Evolutionary conservation across 2,113 vertebrate species (phyloP).

Genomic region (Hymenochirus boettgeri): DNA sequence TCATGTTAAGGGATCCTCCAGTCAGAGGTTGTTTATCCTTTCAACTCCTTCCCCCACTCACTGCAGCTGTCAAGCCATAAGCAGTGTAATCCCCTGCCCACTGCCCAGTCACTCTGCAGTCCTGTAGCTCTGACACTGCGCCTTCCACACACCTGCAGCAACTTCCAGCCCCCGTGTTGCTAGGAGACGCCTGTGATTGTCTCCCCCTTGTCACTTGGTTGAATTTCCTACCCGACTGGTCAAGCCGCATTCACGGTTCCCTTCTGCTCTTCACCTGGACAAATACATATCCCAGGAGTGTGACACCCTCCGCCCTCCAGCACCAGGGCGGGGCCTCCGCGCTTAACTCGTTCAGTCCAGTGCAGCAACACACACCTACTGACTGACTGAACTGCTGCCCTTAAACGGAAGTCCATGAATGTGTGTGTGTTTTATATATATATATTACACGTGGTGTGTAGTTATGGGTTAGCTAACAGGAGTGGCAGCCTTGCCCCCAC

Average conservation of each 20-base stretch:
- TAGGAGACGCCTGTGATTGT: conserved; percentile 11
- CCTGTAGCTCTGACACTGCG: neutral
- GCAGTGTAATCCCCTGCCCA: conserved; percentile 17
- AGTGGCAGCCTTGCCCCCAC: too few relatives aligned
- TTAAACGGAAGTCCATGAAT: neutral
- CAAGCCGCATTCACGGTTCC: conserved; percentile 27
- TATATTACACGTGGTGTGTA: too few relatives aligned
- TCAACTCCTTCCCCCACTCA: conserved; percentile 22
- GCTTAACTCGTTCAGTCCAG: neutral
- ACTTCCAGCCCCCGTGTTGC: conserved; percentile 6
- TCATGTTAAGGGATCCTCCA: conserved; percentile 10
- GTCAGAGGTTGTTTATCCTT: conserved; percentile 7
- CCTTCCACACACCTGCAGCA: neutral
- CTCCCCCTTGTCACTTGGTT: conserved; percentile 3
- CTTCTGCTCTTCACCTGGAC: conserved; percentile 25
- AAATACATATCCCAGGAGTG: conserved; percentile 10
- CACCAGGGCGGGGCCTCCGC: conserved; percentile 4
- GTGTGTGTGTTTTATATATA: too few relatives aligned
- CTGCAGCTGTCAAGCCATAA: conserved; percentile 12
- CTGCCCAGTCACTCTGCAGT: neutral
- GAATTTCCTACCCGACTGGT: conserved; percentile 32
- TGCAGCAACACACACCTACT: neutral
- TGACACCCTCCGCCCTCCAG: conserved; percentile 27
- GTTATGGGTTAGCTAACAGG: too few relatives aligned
- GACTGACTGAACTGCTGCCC: too few relatives aligned